Evolutionary conservation across 2,888 invertebrate genomes (phyloP).

Genomic region (Yponomeuta malinellus): DNA sequence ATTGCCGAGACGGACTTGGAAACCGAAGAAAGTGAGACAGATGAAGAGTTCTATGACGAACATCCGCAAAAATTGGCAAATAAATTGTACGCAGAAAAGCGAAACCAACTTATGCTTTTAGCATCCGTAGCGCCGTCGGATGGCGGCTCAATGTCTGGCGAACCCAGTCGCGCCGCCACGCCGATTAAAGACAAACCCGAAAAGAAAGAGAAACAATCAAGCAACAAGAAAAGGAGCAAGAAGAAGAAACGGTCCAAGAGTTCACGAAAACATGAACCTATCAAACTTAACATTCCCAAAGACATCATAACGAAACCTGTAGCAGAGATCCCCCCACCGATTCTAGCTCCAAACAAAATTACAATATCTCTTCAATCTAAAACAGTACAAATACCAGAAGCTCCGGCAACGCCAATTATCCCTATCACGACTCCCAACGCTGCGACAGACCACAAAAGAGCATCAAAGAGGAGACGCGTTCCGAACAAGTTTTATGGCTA

Average conservation of each 20-base stretch:
- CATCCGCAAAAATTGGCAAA: constrained; percentile 85
- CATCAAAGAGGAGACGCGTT: constrained; percentile 86
- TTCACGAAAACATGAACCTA: constrained; percentile 66
- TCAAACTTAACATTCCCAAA: constrained; percentile 78
- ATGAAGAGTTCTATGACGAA: constrained; percentile 92
- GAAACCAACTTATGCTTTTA: constrained; percentile 79
- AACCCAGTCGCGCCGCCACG: constrained; percentile 79
- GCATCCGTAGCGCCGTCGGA: constrained; percentile 79
- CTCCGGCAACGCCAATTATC: constrained; percentile 30
- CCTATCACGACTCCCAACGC: constrained; percentile 31
- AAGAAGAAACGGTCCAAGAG: constrained; percentile 74
- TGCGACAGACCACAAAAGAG: constrained; percentile 78
- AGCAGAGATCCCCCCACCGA: constrained; percentile 33
- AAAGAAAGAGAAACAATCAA: constrained; percentile 65
- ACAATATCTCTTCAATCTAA: constrained; percentile 70
- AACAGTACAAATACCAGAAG: constrained; percentile 66
- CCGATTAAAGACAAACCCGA: constrained; percentile 68
- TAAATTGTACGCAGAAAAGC: constrained; percentile 84
- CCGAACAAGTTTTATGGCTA: constrained; percentile 93
- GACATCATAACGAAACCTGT: constrained; percentile 54
- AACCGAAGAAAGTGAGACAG: constrained; percentile 89
- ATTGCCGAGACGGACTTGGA: constrained; percentile 89
- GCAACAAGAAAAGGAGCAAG: constrained; percentile 82
- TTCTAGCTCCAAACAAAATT: constrained; percentile 59
- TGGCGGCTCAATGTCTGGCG: constrained; percentile 74